These are phyloP conservation scores for Paedocypris sp. DNA, from an alignment of 2,113 vertebrate genomes.

Conservation along the genomic window DNA sequence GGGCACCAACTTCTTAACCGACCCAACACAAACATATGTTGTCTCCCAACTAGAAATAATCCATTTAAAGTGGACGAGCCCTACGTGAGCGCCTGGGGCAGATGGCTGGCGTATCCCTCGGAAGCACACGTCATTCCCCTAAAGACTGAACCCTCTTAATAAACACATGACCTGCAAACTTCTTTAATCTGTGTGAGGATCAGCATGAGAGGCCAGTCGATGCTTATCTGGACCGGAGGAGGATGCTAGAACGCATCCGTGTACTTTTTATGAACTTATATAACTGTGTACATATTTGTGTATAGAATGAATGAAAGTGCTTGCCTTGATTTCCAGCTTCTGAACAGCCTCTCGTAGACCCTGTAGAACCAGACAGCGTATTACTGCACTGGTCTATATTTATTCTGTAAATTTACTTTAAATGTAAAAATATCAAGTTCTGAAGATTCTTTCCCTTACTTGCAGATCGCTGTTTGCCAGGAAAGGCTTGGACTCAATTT, in stretches of 20 bases:
- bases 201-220: constrained; percentile 17
- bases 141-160: constrained; percentile 23
- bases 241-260: neutral
- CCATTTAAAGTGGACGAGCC: constrained; percentile 40
- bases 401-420: too few relatives aligned
- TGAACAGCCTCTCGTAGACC: constrained; percentile 63
- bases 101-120: constrained; percentile 49
- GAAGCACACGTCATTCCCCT: constrained; percentile 40
- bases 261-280: too few relatives aligned
- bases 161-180: constrained; percentile 40
- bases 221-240: neutral
- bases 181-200: constrained; percentile 29
- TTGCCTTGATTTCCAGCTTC: constrained; percentile 59
- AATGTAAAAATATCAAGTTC: too few relatives aligned
- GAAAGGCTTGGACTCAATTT: constrained; percentile 59
- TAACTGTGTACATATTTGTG: too few relatives aligned
- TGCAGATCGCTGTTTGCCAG: constrained; percentile 60
- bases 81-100: constrained; percentile 48
- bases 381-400: too few relatives aligned
- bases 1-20: constrained; percentile 30
- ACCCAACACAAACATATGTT: constrained; percentile 20
- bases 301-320: constrained; percentile 13
- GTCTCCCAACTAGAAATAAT: constrained; percentile 42
- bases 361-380: constrained; percentile 50
- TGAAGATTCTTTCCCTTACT: constrained; percentile 46